These are phyloP conservation scores for Phalacrocorax brasilianus DNA, from an alignment of 2,113 vertebrate genomes.

Conservation along the genomic window DNA sequence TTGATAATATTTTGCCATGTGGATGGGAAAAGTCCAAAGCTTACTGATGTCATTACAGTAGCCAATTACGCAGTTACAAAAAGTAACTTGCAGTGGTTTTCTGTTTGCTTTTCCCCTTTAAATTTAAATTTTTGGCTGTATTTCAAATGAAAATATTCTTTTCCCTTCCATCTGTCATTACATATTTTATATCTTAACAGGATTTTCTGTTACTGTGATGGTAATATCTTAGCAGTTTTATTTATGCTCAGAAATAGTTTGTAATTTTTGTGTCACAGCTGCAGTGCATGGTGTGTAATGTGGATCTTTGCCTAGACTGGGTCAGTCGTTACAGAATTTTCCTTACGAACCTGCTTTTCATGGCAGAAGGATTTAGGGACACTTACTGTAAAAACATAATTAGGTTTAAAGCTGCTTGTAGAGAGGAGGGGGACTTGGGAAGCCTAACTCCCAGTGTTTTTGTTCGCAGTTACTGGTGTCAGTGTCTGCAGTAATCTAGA, in stretches of 20 bases:
- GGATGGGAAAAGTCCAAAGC: not conserved
- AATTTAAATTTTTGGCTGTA: not conserved
- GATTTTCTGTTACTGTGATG: not conserved
- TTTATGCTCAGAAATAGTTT: not conserved
- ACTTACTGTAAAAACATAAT: not conserved
- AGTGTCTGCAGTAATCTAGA: not conserved
- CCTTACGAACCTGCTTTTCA: not conserved
- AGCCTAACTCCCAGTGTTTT: not conserved
- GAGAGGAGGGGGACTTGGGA: not conserved
- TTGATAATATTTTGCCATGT: not conserved
- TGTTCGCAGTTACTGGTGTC: not conserved
- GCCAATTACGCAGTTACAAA: not conserved
- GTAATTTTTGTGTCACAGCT: not conserved
- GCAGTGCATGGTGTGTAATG: fast-evolving
- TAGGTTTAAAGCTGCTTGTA: not conserved
- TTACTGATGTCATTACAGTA: not conserved
- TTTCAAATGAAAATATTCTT: not conserved
- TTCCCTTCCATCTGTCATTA: not conserved
- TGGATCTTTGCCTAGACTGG: not conserved
- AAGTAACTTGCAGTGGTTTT: not conserved
- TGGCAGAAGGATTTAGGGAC: not conserved
- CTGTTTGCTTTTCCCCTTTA: not conserved
- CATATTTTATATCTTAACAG: not conserved
- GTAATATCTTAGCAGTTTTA: not conserved
- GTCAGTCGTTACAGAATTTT: not conserved